Evolutionary conservation across 2,888 invertebrate species (phyloP).

Genomic region (Priocnemis perturbator): DNA sequence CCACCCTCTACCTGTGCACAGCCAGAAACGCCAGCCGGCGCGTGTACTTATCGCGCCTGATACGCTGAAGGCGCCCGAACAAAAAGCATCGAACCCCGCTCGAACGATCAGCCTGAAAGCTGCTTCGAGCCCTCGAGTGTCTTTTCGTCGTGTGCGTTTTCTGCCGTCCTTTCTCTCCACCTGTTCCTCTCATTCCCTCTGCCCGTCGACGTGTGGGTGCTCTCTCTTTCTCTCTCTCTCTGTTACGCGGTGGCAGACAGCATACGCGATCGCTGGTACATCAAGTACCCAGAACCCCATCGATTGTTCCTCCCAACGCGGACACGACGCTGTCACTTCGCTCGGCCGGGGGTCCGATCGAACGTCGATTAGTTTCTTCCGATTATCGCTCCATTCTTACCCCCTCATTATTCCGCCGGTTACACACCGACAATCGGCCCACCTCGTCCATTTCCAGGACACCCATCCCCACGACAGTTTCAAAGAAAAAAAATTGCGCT

Average conservation of each 20-base stretch:
- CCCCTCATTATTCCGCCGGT: too few relatives aligned
- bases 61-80: slow-evolving; percentile 54
- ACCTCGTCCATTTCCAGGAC: too few relatives aligned
- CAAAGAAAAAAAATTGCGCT: too few relatives aligned
- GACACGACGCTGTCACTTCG: too few relatives aligned
- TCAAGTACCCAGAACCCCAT: too few relatives aligned
- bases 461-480: too few relatives aligned
- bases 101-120: slow-evolving; percentile 62
- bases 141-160: slow-evolving; percentile 21
- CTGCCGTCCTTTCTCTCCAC: background rate
- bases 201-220: slow-evolving; percentile 12
- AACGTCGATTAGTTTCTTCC: too few relatives aligned
- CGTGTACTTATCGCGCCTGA: slow-evolving; percentile 50
- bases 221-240: background rate
- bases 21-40: background rate
- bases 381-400: too few relatives aligned
- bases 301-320: too few relatives aligned
- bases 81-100: slow-evolving; percentile 61
- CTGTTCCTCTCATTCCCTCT: background rate
- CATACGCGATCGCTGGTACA: too few relatives aligned
- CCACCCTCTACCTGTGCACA: background rate
- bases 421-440: too few relatives aligned
- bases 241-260: background rate
- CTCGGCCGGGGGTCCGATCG: too few relatives aligned
- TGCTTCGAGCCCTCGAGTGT: slow-evolving; percentile 55